phyloP scores from a whole-genome alignment of 2,888 invertebrate genomes.

The Camponotus fellah region DNA sequence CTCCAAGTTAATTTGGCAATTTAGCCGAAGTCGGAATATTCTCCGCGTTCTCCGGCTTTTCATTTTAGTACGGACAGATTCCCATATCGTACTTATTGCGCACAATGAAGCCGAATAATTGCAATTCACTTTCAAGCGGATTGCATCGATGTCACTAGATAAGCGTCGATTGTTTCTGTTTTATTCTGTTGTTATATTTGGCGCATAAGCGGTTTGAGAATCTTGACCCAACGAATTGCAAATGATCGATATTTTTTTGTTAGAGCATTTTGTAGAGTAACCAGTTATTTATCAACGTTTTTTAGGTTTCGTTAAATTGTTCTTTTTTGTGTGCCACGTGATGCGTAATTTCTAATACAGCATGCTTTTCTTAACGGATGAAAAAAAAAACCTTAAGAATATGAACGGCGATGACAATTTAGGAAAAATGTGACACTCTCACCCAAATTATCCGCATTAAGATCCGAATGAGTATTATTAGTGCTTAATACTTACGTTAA shows the following conservation, averaged over 20 bases:
- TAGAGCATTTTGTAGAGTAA: conserved; percentile 76
- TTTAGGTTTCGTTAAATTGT: conserved; percentile 76
- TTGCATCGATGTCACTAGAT: conserved; percentile 28
- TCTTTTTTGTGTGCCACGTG: conserved; percentile 79
- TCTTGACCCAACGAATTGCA: conserved; percentile 70
- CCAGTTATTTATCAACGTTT: conserved; percentile 73
- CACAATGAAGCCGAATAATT: conserved; percentile 61
- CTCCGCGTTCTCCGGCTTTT: conserved; percentile 76
- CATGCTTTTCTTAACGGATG: conserved; percentile 80
- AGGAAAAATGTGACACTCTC: conserved; percentile 60
- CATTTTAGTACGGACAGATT: conserved; percentile 73
- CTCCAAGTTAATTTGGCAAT: conserved; percentile 16
- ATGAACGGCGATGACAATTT: conserved; percentile 65
- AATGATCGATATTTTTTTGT: conserved; percentile 70
- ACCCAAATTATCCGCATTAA: conserved; percentile 55
- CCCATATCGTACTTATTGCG: conserved; percentile 74
- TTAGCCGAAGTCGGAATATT: conserved; percentile 54
- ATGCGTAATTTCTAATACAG: conserved; percentile 82
- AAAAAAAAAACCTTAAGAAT: conserved; percentile 58
- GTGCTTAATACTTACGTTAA: not conserved
- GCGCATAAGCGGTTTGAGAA: conserved; percentile 76
- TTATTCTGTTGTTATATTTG: conserved; percentile 16
- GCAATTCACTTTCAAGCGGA: conserved; percentile 31
- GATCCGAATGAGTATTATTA: conserved; percentile 42
- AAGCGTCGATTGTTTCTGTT: conserved; percentile 1